Evolutionary conservation across 1,140 invertebrate species (phyloP), one percentile per base, ranked within the genome.

Genomic region (Drosophila pectinifera): DNA sequence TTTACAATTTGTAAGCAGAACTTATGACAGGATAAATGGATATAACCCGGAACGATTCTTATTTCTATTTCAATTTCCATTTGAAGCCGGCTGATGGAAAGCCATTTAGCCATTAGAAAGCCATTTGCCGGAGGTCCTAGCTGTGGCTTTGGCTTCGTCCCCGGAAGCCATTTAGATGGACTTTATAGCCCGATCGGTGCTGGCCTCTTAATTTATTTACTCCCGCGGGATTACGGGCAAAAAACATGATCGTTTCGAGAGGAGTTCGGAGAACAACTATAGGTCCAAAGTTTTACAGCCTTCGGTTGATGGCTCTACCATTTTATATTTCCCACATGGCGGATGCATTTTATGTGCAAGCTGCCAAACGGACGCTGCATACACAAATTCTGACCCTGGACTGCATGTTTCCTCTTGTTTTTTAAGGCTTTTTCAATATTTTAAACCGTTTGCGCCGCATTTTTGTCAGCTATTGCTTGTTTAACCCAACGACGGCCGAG

Each of bases 1-100:
- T 88, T 88, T 88, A 88, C 84, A 88, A 88, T 88, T 80, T 88
- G 84, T 89, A 88, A 88, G 84, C 80, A 89, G 68, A 88, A 88
- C 84, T 88, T 88, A 88, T 88, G 84, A 89, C 77, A 89, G 84
- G 83, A 83, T 86, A 88, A 86, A 73, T 78, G 75, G 51, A 51
- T 51, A 51, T 51, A 34, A 20, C 4, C 49, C 75, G 75, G 46
- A 39, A 69, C 39, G 69, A 59, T 59, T 59, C 26, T 31, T 51
- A 49, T 59, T 53, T 49, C 20, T 36, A 26, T 83, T 88, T 83
- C 83, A 78, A 79, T 68, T 84, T 51, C 48, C 22, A 65, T 34
- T 73, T 24, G 67, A 61, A 61, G 65, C 45, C 49, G 58, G 26
- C 73, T 83, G 77, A 88, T 78, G 84, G 84, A 86, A 89, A 79